Evolutionary conservation across 2,888 invertebrate species (phyloP), one percentile per base, ranked within the genome.

Genomic region (Eupithecia centaureata): DNA sequence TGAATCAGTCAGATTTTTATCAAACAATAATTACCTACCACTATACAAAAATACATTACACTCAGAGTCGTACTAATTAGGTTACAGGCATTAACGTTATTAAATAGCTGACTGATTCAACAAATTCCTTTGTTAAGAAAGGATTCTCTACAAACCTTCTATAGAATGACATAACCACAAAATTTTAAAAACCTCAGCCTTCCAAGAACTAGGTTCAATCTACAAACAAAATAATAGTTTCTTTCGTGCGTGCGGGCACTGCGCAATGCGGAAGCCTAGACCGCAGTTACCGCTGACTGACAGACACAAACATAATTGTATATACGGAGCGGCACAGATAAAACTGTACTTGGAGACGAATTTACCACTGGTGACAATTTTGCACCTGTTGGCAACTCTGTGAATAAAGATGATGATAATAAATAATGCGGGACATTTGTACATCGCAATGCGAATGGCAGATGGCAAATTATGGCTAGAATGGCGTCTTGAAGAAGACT

Each of bases 201-300:
- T 33, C 18, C 15, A 54, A 54, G 30, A 32, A 33, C 57, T 30
- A 32, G 32, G 32, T 57, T 57, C 71, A 72, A 71, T 76, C 76
- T 68, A 70, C 70, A 64, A 77, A 78, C 78, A 78, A 78, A 78
- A 78, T 82, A 82, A 80, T 78, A 78, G 73, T 74, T 70, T 72
- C 63, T 76, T 74, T 77, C 69, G 71, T 76, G 79, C 77, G 78
- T 76, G 77, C 73, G 73, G 66, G 67, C 73, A 70, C 81, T 77
- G 79, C 82, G 83, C 85, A 82, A 86, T 85, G 86, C 86, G 86
- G 86, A 86, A 86, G 84, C 83, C 77, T 71, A 77, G 76, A 80
- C 73, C 76, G 63, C 76, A 71, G 74, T 71, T 73, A 75, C 78
- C 76, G 73, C 79, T 76, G 79, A 79, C 79, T 76, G 80, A 80